Evolutionary conservation across 1,140 invertebrate genomes (phyloP), one percentile per base, ranked within the genome.

Genomic region (Cherax destructor): DNA sequence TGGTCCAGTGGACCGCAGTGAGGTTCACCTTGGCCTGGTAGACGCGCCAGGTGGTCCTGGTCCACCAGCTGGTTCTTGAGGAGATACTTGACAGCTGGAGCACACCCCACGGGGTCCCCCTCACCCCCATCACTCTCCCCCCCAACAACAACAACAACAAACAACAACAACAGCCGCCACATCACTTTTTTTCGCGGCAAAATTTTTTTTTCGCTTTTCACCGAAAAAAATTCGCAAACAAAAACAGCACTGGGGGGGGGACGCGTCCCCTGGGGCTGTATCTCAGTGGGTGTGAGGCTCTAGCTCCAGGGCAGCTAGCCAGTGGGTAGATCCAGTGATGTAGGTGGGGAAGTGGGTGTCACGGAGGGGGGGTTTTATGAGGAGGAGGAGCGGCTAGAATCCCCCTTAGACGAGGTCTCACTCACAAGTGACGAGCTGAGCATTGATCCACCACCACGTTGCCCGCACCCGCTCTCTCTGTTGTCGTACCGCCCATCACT

Each of bases 41-140:
- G 83, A 41, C 74, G 83, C 21, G 83, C 65, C 6, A 85, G 83
- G 49, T 85, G 83, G 47, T 85, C 83, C 47, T 85, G 83, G 83
- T 30, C 49, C 47, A 30, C 83, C 16, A 85, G 21, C 65, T 85
- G 74, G 21, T 85, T 65, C 21, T 85, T 61, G 2, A 85, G 13
- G 16, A 85, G 83, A 41, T 69, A 72, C 41, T 85, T 13, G 41
- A 85, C 47, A 11, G 83, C 30, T 21, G 83, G 83, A 4, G 30
- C 61, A 85, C 83, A 85, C 11, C 83, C 83, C 24, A 72, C 49
- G n/a, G 83, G 83, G 13, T 85, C 83, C 41, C 74, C 49, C 65
- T 50, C 16, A 11, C n/a, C 41, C 10, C 30, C n/a, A 65, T 16
- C 69, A 72, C 24, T 47, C 65, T 21, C 59, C 83, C 56, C 16